Evolutionary conservation across 2,797 vertebrate genomes (phyloP).

Genomic region (Potorous gilbertii): DNA sequence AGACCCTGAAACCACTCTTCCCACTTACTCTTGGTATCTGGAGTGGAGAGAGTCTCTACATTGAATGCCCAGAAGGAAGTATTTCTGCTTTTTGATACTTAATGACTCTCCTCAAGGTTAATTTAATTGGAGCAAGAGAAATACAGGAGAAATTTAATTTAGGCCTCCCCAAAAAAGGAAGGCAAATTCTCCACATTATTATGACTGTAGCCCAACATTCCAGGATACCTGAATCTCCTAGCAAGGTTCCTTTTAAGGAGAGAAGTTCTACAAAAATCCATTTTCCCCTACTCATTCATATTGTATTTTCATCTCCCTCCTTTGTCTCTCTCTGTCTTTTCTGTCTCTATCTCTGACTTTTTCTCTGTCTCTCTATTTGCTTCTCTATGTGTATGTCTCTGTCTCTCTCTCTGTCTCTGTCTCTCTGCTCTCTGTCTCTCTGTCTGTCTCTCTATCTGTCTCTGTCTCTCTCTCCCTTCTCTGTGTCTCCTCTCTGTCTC

Average conservation of each 20-base stretch:
- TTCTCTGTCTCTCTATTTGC: not conserved
- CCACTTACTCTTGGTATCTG: not conserved
- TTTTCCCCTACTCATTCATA: constrained; percentile 64
- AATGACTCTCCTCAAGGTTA: not conserved
- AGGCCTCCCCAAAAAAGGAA: not conserved
- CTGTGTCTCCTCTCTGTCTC: not conserved
- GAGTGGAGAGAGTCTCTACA: not conserved
- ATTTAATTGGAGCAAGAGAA: not conserved
- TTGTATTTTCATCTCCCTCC: constrained; percentile 38
- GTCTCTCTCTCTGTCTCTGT: not conserved
- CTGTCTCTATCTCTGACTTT: not conserved
- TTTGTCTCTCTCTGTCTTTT: constrained; percentile 61
- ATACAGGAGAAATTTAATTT: constrained; percentile 14
- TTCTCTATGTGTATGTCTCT: not conserved
- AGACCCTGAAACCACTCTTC: not conserved
- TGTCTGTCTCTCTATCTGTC: constrained; percentile 12
- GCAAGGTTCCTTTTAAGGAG: constrained; percentile 38
- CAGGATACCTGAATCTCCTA: constrained; percentile 32
- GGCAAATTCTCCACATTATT: not conserved
- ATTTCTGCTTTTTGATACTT: not conserved
- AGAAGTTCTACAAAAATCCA: constrained; percentile 46
- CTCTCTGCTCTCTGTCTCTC: constrained; percentile 2
- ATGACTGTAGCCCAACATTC: not conserved
- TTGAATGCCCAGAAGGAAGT: not conserved
- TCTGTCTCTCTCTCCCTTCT: not conserved